Evolutionary conservation across 2,888 invertebrate species (phyloP).

Genomic region (Augochlorella aurata): DNA sequence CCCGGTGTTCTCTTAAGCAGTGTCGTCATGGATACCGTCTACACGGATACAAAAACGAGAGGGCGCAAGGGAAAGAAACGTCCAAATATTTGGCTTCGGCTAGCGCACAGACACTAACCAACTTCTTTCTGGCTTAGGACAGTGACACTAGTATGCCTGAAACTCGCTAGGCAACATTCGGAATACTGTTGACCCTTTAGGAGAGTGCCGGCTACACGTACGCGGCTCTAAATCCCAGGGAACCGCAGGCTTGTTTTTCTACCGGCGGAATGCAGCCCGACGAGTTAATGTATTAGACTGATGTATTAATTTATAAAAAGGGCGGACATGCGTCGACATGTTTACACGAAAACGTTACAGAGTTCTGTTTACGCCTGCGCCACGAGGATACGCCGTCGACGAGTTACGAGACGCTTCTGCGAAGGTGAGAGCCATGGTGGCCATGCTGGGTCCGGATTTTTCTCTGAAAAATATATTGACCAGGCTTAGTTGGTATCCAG

Average conservation of each 20-base stretch:
- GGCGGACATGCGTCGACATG: constrained; percentile 4
- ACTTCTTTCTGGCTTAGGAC: constrained; percentile 51
- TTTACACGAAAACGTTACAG: constrained; percentile 5
- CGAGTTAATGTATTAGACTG: constrained; percentile 12
- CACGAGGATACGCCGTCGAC: not conserved
- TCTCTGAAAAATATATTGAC: no score
- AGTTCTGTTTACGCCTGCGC: constrained; percentile 7
- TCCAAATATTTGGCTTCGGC: constrained; percentile 66
- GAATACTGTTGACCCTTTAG: constrained; percentile 3
- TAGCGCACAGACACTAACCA: constrained; percentile 58
- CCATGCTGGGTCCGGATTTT: not conserved
- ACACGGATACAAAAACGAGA: constrained; percentile 36
- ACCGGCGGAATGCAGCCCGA: not conserved
- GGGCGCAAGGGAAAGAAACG: constrained; percentile 50
- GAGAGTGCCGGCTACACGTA: not conserved
- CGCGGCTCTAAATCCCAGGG: constrained; percentile 10
- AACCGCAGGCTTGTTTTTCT: constrained; percentile 1
- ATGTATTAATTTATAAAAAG: constrained; percentile 12
- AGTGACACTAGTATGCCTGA: constrained; percentile 36
- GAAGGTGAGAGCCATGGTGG: not conserved
- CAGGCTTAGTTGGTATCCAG: no score
- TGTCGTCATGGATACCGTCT: constrained; percentile 76
- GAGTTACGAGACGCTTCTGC: not conserved
- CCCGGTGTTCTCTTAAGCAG: constrained; percentile 49
- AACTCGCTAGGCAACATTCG: constrained; percentile 26